Base-by-base conservation (phyloP, 2,888 invertebrate genomes). In the Noctua janthe region DNA sequence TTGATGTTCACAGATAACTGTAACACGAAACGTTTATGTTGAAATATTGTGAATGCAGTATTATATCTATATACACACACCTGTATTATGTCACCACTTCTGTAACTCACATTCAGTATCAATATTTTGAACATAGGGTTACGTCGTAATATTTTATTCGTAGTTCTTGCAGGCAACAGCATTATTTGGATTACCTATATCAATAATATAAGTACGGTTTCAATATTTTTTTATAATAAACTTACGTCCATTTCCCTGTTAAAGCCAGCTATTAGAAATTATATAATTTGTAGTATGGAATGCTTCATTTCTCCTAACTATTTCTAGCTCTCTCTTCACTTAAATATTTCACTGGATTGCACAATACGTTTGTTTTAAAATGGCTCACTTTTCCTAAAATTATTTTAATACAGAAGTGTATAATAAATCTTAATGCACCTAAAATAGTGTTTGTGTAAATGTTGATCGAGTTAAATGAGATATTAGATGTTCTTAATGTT, bases 211-310 rank as follows among this genome's bases (percentile, higher is more conserved):
- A 92, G 91, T 92, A 93, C 92, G 93, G 92, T 92, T 92, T 91
- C 87, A 90, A 93, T 90, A 85, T 91, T 91, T 92, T 81, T 92
- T 81, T 91, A 85, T 85, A 93, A 87, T 90, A 91, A 93, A 94
- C 83, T 91, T 92, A 95, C 97, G 97, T 97, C 97, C 97, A 97
- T 96, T 96, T 97, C 97, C 97, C 97, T 97, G 97, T 97, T 97
- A 97, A 97, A 96, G 92, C 94, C 96, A 96, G 97, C 97, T 97
- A 96, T 96, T 96, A 96, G 96, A 94, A 92, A 92, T 92, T 92
- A 92, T 94, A 93, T 95, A 94, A 94, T 95, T 94, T 94, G 96
- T 97, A 96, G 97, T 92, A 96, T 96, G 97, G 97, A 97, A 97
- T 97, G 97, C 97, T 97, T 97, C 94, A 94, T 96, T 95, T 95